Evolutionary conservation across 2,888 invertebrate species (phyloP).

Genomic region (Caenorhabditis sp.): DNA sequence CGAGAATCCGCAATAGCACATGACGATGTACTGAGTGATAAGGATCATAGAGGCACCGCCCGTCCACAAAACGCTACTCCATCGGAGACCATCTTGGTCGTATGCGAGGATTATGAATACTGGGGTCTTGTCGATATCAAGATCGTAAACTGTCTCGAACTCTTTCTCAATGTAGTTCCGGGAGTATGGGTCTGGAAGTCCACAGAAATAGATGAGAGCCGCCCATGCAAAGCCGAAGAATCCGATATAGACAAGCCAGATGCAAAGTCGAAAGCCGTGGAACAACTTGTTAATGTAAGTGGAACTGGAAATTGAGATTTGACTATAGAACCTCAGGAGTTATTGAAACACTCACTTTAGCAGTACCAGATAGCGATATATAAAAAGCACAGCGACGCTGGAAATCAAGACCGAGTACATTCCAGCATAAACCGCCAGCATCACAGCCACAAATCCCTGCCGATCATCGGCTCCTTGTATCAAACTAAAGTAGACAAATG

Average conservation of each 20-base stretch:
- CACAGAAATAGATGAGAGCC: background rate
- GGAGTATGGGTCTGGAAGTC: background rate
- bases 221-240: background rate
- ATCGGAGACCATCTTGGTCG: background rate
- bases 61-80: background rate
- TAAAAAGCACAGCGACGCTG: background rate
- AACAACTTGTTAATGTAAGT: background rate
- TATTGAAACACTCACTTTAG: background rate
- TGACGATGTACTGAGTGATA: conserved; percentile 28
- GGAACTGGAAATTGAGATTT: background rate
- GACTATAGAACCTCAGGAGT: too few species aligned
- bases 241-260: conserved; percentile 8
- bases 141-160: conserved; percentile 13
- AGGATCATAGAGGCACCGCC: background rate
- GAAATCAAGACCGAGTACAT: background rate
- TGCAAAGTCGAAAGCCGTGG: conserved; percentile 12
- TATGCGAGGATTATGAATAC: conserved; percentile 22
- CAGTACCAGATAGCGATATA: background rate
- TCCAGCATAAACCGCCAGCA: background rate
- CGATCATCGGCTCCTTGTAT: background rate
- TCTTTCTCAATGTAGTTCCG: conserved; percentile 14
- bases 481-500: background rate
- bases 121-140: conserved; percentile 13
- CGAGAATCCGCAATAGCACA: conserved; percentile 30
- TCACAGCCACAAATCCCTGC: background rate